A percentile compares a stretch with the other conserved stretches of the same genome.
Conservation (phyloP, 2,113 vertebrate genomes). For the Pseudorasbora parva region DNA sequence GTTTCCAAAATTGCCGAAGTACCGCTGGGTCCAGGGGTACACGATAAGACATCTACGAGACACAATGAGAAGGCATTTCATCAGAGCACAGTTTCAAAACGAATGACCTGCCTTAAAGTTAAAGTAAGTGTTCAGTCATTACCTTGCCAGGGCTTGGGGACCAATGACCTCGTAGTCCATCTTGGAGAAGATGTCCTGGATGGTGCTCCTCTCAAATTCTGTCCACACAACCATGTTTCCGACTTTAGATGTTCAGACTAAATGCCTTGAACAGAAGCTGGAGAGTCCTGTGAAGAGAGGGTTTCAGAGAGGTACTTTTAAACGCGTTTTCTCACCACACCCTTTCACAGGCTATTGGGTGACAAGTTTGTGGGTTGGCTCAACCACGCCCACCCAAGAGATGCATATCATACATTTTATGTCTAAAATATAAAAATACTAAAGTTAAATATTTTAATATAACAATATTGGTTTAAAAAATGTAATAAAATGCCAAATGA, state of each 20-base stretch:
- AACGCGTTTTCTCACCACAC: conserved; percentile 23
- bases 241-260: conserved; percentile 31
- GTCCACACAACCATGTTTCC: conserved; percentile 70
- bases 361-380: conserved; percentile 27
- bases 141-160: conserved; percentile 65
- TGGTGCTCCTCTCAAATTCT: conserved; percentile 61
- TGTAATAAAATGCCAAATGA: too few species aligned
- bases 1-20: conserved; percentile 82
- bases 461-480: too few species aligned
- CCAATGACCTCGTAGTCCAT: background rate
- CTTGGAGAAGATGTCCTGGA: conserved; percentile 50
- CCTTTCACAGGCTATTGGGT: conserved; percentile 29
- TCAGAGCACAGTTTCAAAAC: background rate
- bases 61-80: background rate
- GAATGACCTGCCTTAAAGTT: conserved; percentile 50
- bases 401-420: conserved; percentile 9
- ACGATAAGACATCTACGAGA: conserved; percentile 72
- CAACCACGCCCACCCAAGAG: background rate
- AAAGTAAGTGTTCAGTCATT: background rate
- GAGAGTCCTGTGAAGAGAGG: conserved; percentile 4
- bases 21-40: conserved; percentile 81
- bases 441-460: too few species aligned
- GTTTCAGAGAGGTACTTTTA: conserved; percentile 6
- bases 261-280: background rate
- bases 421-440: too few species aligned